Base-by-base conservation (phyloP, 2,888 invertebrate genomes). In the Sminthurinus aureus region DNA sequence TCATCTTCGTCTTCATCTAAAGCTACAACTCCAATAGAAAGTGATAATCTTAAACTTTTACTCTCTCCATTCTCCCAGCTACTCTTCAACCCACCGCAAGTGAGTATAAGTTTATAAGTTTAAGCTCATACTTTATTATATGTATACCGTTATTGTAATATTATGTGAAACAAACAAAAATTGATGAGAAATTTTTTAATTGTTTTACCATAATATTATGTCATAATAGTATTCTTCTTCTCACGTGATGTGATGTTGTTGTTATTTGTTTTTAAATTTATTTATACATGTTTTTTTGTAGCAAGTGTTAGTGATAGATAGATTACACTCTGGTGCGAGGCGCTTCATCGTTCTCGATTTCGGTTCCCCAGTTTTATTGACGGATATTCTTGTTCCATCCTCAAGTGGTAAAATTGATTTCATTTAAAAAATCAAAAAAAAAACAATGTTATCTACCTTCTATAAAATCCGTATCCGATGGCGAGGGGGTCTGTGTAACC, bases 341-440 rank as follows among this genome's bases (percentile, higher is more conserved):
- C 93, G 97, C 83, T 97, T 95, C 91, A 96, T 97, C 83, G 95
- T 96, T 15, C 92, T 98, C 64, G 98, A 98, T 91, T 97, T 98
- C 90, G 97, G 97, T 4, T 94, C 95, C 88, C 94, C 95, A 0
- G 93, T 97, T 81, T 91, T 96, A 0, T 92, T 98, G 67, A 98
- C 97, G 0, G 98, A 98, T 90, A 91, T 97, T 88, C 92, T 94
- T 89, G 94, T 96, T 87, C 96, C 96, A 0, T 93, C 94, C 0
- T 96, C 95, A 89, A 89, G 91, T 24, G 50, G 38, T 38, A 38
- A 38, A 6, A 38, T 38, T 38, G 6, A 38, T 38, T 38, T 38
- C 6, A 38, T 38, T 4, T 38, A 4, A 38, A 38, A 38, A 38
- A n/a, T n/a, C n/a, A n/a, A n/a, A n/a, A n/a, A n/a, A n/a, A n/a